Conservation (phyloP, 2,113 vertebrate genomes). For the Chrysemys picta region DNA sequence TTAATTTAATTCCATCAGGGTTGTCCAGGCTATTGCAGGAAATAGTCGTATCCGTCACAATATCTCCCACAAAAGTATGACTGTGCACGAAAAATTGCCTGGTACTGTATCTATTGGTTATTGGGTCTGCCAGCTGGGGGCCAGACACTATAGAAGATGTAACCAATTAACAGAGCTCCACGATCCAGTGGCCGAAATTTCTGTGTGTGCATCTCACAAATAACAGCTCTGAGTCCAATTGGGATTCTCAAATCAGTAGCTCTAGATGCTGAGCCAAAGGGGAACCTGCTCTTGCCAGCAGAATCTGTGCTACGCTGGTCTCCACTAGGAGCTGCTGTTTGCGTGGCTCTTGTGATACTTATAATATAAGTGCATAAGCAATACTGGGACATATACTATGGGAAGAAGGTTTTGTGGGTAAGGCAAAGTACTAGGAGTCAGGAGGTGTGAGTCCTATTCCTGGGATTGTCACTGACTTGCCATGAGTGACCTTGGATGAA, state of each 20-base stretch:
- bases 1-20: background rate
- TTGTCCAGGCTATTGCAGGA: background rate
- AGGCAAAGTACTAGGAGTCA: background rate
- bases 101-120: background rate
- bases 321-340: background rate
- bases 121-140: fast-evolving
- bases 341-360: fast-evolving
- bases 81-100: background rate
- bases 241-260: background rate
- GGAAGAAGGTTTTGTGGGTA: background rate
- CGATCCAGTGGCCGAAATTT: background rate
- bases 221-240: fast-evolving
- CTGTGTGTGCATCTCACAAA: fast-evolving
- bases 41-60: background rate
- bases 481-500: background rate
- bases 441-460: too few species aligned
- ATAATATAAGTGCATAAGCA: background rate
- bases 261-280: background rate
- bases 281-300: background rate
- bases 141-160: background rate
- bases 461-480: too few species aligned
- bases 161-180: background rate
- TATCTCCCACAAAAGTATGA: background rate
- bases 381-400: background rate
- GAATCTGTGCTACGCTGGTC: background rate